Evolutionary conservation across 1,140 invertebrate genomes (phyloP).

Genomic region (Monochamus saltuarius): DNA sequence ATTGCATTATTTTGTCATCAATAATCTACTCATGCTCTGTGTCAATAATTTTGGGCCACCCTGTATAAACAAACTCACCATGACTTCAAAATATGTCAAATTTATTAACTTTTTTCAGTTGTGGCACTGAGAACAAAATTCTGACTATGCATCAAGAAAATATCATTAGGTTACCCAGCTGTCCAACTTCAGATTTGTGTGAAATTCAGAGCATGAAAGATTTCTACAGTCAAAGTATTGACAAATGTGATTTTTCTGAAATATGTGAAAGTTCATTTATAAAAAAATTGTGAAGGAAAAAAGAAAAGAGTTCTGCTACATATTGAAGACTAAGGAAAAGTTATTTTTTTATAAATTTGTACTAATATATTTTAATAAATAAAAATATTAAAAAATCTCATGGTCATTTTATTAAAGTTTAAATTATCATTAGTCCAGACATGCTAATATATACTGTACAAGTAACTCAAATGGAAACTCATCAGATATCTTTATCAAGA

Average conservation of each 20-base stretch:
- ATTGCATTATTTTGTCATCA: slow-evolving; percentile 2
- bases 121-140: slow-evolving; percentile 59
- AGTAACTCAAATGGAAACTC: no score
- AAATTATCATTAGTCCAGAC: no score
- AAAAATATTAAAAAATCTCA: no score
- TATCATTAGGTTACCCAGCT: slow-evolving; percentile 64
- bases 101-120: slow-evolving; percentile 56
- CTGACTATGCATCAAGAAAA: slow-evolving; percentile 73
- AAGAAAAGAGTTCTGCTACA: no score
- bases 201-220: slow-evolving; percentile 60
- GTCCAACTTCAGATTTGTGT: slow-evolving; percentile 63
- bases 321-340: no score
- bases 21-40: neutral
- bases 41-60: neutral
- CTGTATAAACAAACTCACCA: neutral
- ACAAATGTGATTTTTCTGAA: slow-evolving; percentile 64
- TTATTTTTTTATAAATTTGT: no score
- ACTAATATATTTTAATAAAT: no score
- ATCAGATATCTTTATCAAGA: no score
- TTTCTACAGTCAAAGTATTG: slow-evolving; percentile 58
- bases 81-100: neutral
- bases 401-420: no score
- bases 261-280: slow-evolving; percentile 56
- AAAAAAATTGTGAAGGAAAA: no score
- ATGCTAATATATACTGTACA: no score